Percentiles rank a stretch among this genome's conserved stretches.
Evolutionary conservation across 1,140 invertebrate species (phyloP).

Genomic region (Conopomorpha cramerella): DNA sequence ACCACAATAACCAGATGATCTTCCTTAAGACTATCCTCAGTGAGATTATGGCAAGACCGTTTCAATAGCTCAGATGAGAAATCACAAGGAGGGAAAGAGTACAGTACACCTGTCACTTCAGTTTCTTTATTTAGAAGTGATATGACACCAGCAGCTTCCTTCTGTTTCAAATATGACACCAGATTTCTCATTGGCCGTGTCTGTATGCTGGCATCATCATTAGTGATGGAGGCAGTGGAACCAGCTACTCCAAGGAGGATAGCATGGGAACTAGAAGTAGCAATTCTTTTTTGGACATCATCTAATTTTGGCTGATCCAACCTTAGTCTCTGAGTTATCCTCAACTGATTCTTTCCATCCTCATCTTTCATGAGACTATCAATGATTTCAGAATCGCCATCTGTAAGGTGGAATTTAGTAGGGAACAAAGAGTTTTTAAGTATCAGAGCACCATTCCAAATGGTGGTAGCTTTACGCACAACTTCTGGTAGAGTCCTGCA

Average conservation of each 20-base stretch:
- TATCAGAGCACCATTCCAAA: constrained; percentile 94
- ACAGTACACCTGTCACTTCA: constrained; percentile 88
- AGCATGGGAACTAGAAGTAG: constrained; percentile 83
- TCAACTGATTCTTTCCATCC: constrained; percentile 84
- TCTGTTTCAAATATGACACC: constrained; percentile 95
- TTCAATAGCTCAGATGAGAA: constrained; percentile 91
- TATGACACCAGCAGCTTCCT: constrained; percentile 97
- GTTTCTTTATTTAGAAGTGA: constrained; percentile 87
- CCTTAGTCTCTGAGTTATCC: constrained; percentile 92
- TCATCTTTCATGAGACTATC: constrained; percentile 92
- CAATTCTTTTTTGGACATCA: constrained; percentile 91
- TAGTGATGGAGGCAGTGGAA: constrained; percentile 70
- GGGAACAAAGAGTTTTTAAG: constrained; percentile 96
- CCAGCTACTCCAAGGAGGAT: constrained; percentile 90
- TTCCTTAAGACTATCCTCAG: constrained; percentile 86
- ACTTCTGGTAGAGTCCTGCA: constrained; percentile 80
- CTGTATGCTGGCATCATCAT: constrained; percentile 82
- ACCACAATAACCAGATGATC: constrained; percentile 96
- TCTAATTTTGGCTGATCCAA: constrained; percentile 94
- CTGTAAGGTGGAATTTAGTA: constrained; percentile 91
- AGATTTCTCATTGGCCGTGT: constrained; percentile 91
- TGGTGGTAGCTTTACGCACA: constrained; percentile 78
- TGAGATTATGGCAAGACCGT: constrained; percentile 85
- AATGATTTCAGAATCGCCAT: constrained; percentile 93
- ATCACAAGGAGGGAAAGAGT: constrained; percentile 92